These are phyloP conservation scores for Ennomos quercinarius DNA, from an alignment of 2,888 invertebrate genomes.

Conservation along the genomic window DNA sequence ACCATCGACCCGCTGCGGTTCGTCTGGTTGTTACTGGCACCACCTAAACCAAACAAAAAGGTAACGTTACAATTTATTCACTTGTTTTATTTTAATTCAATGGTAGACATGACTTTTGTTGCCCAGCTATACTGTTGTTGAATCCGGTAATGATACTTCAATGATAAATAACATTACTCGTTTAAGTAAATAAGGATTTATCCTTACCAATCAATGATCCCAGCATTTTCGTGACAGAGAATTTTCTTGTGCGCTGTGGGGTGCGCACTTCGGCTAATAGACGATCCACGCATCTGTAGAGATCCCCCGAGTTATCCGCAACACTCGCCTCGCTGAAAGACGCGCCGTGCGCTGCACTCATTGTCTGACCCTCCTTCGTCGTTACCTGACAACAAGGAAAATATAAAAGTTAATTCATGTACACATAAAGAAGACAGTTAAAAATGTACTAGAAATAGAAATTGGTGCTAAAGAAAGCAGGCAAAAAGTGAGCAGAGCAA, in stretches of 20 bases:
- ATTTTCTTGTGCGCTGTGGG: conserved; percentile 88
- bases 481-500: no score
- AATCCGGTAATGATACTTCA: conserved; percentile 1
- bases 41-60: conserved; percentile 54
- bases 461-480: no score
- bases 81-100: background rate
- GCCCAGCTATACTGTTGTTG: background rate
- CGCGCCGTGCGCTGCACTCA: conserved; percentile 88
- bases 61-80: background rate
- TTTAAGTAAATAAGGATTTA: background rate
- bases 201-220: conserved; percentile 88
- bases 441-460: no score
- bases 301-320: conserved; percentile 90
- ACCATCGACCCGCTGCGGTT: conserved; percentile 78
- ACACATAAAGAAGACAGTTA: no score
- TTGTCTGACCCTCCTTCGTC: conserved; percentile 88
- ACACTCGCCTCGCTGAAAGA: conserved; percentile 93
- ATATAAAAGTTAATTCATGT: background rate
- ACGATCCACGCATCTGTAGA: conserved; percentile 90
- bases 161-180: no score
- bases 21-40: conserved; percentile 66
- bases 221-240: conserved; percentile 92
- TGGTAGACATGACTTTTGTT: background rate
- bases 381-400: conserved; percentile 80
- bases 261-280: conserved; percentile 88